Evolutionary conservation across 2,113 vertebrate species (phyloP), one percentile per base, ranked within the genome.

Genomic region (Motacilla alba): DNA sequence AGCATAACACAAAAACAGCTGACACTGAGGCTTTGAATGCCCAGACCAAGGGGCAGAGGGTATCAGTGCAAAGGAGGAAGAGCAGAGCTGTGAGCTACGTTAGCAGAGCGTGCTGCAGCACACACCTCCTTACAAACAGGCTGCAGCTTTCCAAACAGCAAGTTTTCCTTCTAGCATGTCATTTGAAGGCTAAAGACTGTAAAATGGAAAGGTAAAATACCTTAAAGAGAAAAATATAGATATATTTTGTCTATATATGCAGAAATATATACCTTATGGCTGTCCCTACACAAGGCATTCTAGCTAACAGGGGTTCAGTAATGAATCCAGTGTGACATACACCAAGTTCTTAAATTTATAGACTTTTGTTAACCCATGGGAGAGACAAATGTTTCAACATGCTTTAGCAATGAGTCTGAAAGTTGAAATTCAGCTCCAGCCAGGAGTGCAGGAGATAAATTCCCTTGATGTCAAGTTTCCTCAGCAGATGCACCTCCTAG

Each of bases 1-100:
- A 96, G 96, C 96, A 95, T 41, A 96, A 95, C 69, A 68, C 46
- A 74, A 55, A 94, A 97, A 58, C 22, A 93, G 92, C 96, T 97
- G 96, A 96, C 78, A 2, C 11, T 44, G 87, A 73, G 74, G 67
- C 78, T 96, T 77, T 79, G 59, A 33, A 22, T 44, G 31, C 8
- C 31, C 83, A 89, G 77, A 47, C 20, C 35, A 49, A 66, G 77
- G 62, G 59, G 43, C 78, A 93, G 63, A 83, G 56, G 50, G 27
- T 47, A 21, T 15, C 39, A 7, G 43, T 7, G 72, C 67, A 74
- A 60, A 94, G 90, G 47, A 95, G 62, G 74, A 95, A 43, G 1
- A 4, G 58, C 76, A 89, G 56, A 93, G 69, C 50, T 77, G 35
- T 37, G 62, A 91, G 46, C 49, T 37, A 13, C 3, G 1, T 41